These are phyloP conservation scores for Heliangelus exortis DNA, from an alignment of 2,797 vertebrate genomes.

Conservation along the genomic window DNA sequence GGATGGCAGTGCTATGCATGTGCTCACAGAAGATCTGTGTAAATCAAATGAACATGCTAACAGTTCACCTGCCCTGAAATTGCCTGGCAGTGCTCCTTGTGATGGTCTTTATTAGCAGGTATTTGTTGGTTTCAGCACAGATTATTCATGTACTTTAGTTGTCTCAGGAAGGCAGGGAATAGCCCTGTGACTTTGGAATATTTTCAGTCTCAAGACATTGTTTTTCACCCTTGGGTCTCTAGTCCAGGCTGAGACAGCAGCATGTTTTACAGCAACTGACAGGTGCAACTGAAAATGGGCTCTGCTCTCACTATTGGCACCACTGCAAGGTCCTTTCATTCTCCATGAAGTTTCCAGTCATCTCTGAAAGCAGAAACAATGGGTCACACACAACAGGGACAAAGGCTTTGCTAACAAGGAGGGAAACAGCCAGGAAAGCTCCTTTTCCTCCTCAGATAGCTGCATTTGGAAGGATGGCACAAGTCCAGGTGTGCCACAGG, in stretches of 20 bases:
- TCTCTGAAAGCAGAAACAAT: not conserved
- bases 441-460: not conserved
- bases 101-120: not conserved
- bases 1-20: not conserved
- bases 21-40: not conserved
- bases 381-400: rapidly evolving
- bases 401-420: not conserved
- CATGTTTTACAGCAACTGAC: not conserved
- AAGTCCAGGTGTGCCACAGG: not conserved
- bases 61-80: not conserved
- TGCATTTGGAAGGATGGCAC: not conserved
- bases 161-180: not conserved
- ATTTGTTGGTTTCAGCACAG: not conserved
- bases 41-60: not conserved
- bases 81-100: not conserved
- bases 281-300: not conserved
- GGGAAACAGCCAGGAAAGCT: not conserved
- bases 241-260: not conserved
- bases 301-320: not conserved
- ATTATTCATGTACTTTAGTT: not conserved
- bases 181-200: rapidly evolving
- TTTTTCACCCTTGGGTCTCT: not conserved
- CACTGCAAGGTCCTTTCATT: not conserved
- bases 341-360: not conserved
- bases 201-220: not conserved